phyloP scores from a whole-genome alignment of 2,797 vertebrate genomes.

The Enteromius anoplus region DNA sequence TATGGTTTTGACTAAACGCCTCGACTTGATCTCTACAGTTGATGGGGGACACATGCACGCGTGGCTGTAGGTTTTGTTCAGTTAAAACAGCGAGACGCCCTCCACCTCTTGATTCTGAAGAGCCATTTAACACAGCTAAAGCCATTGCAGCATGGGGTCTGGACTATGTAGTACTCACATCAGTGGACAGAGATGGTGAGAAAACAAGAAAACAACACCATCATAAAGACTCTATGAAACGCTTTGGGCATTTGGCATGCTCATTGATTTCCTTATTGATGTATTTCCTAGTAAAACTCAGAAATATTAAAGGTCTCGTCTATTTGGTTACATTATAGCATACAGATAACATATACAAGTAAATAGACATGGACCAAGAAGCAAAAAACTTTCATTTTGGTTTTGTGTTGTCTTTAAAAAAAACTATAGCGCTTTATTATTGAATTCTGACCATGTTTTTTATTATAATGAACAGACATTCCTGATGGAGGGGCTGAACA shows the following conservation, averaged over 20 bases:
- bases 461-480: conserved; percentile 78
- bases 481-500: conserved; percentile 92
- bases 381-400: not conserved
- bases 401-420: not conserved
- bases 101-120: conserved; percentile 84
- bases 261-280: not conserved
- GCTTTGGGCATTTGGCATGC: not conserved
- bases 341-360: not conserved
- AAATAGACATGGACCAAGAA: not conserved
- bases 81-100: conserved; percentile 90
- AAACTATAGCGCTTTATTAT: not conserved
- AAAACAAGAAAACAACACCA: not conserved
- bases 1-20: not conserved
- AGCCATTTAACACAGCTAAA: conserved; percentile 90
- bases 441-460: not conserved
- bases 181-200: conserved; percentile 95
- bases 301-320: not conserved
- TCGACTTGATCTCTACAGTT: conserved; percentile 74
- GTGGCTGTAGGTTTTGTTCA: conserved; percentile 96
- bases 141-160: conserved; percentile 93
- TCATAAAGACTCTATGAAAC: not conserved
- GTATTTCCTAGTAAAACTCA: not conserved
- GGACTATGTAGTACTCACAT: conserved; percentile 95
- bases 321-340: not conserved
- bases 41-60: conserved; percentile 97